Percentiles rank a stretch among this genome's conserved stretches.
Conservation (phyloP, 2,113 vertebrate species). For the Rhinopomastus cyanomelas region DNA sequence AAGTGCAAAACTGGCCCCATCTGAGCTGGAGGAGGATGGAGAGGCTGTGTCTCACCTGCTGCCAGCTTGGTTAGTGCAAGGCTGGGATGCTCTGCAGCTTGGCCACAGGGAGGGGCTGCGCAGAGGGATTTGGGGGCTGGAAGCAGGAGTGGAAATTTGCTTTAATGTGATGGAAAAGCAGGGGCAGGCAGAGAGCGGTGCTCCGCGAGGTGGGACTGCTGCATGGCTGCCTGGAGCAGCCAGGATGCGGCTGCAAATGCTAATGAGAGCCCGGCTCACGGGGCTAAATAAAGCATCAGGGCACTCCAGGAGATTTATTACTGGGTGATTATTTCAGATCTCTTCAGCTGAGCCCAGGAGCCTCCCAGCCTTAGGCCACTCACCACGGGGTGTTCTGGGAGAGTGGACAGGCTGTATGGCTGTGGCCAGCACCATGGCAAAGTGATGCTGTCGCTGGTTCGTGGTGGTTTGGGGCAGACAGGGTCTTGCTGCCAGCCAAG, state of each 20-base stretch:
- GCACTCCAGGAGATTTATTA: conserved; percentile 33
- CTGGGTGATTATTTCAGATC: conserved; percentile 11
- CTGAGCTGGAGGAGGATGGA: not conserved
- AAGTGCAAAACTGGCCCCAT: not conserved
- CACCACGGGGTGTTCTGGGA: not conserved
- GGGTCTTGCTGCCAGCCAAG: not conserved
- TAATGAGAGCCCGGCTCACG: not conserved
- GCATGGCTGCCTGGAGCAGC: not conserved
- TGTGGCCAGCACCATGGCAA: not conserved
- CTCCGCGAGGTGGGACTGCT: not conserved
- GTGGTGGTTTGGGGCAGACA: rapidly evolving
- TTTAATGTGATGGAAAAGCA: not conserved
- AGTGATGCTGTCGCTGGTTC: not conserved
- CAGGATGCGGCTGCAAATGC: not conserved
- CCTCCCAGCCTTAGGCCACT: not conserved
- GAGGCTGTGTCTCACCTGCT: not conserved
- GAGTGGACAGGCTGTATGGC: rapidly evolving
- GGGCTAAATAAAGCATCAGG: conserved; percentile 32
- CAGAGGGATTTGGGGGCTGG: not conserved
- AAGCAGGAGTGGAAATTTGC: rapidly evolving
- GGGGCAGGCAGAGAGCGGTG: not conserved
- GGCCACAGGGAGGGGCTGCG: not conserved
- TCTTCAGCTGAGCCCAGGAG: not conserved
- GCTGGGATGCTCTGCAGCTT: not conserved
- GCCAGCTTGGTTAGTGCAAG: rapidly evolving